Percentiles rank a stretch among this genome's conserved stretches.
These are phyloP conservation scores for Anthoscopus minutus DNA, from an alignment of 2,113 vertebrate species.

Conservation along the genomic window DNA sequence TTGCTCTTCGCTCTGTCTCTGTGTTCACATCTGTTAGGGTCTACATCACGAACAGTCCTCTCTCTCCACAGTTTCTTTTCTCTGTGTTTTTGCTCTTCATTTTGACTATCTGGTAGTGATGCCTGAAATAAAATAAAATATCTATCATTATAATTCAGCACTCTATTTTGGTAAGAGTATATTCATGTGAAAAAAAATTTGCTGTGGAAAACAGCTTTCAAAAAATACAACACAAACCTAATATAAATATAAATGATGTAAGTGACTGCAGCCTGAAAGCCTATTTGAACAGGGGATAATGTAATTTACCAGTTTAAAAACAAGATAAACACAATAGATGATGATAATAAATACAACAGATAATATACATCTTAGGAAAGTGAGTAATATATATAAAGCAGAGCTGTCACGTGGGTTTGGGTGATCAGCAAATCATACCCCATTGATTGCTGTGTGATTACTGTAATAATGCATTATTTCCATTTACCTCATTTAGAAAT, in stretches of 20 bases:
- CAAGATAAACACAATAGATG: background rate
- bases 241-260: background rate
- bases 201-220: background rate
- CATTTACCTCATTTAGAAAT: background rate
- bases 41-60: background rate
- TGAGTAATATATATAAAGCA: background rate
- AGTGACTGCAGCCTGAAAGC: background rate
- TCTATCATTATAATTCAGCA: background rate
- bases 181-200: background rate
- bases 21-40: background rate
- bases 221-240: background rate
- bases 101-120: conserved; percentile 20
- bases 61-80: conserved; percentile 58
- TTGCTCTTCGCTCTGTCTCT: conserved; percentile 52
- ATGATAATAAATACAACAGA: background rate
- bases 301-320: background rate
- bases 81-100: conserved; percentile 61
- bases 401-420: background rate
- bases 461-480: background rate
- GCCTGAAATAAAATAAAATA: conserved; percentile 25
- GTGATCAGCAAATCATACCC: background rate
- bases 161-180: background rate
- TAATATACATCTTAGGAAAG: background rate
- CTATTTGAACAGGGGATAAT: background rate
- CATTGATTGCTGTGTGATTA: background rate